phyloP scores from a whole-genome alignment of 2,888 invertebrate genomes.

The Polyploca ridens region DNA sequence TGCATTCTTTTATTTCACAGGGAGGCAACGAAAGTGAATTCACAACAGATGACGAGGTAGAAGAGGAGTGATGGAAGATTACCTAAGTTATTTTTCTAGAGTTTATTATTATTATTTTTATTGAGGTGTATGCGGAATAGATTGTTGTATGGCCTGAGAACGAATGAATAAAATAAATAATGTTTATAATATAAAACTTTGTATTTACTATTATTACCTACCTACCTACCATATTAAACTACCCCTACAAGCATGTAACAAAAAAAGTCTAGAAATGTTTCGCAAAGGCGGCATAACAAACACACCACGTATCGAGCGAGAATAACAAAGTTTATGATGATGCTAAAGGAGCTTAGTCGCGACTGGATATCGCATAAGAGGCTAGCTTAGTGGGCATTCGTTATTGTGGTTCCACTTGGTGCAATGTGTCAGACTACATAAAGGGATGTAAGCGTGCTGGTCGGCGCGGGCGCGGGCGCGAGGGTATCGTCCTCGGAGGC shows the following conservation, averaged over 20 bases:
- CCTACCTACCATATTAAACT: not conserved
- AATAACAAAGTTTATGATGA: conserved; percentile 16
- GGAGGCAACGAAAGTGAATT: conserved; percentile 87
- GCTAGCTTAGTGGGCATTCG: conserved; percentile 13
- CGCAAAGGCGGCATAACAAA: not conserved
- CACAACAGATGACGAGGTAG: conserved; percentile 87
- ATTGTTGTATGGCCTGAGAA: conserved; percentile 68
- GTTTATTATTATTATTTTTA: conserved; percentile 60
- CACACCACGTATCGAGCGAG: not conserved
- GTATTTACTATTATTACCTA: conserved; percentile 41
- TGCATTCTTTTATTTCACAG: conserved; percentile 51
- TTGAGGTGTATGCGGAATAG: conserved; percentile 60
- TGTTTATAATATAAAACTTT: conserved; percentile 66
- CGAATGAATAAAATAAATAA: conserved; percentile 68
- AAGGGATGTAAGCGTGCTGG: conserved; percentile 47
- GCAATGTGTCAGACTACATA: conserved; percentile 41
- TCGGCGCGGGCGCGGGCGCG: conserved; percentile 26
- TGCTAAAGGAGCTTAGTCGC: conserved; percentile 22
- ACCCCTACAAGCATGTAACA: too few relatives aligned
- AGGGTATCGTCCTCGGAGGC: conserved; percentile 76
- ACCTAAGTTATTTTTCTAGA: conserved; percentile 82
- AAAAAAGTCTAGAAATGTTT: not conserved
- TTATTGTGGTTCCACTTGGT: conserved; percentile 13
- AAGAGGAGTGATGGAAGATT: conserved; percentile 78
- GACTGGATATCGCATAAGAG: conserved; percentile 21